Percentiles rank a stretch among this genome's conserved stretches.
Conservation (phyloP, 2,113 vertebrate genomes). For the Nycticebus coucang region DNA sequence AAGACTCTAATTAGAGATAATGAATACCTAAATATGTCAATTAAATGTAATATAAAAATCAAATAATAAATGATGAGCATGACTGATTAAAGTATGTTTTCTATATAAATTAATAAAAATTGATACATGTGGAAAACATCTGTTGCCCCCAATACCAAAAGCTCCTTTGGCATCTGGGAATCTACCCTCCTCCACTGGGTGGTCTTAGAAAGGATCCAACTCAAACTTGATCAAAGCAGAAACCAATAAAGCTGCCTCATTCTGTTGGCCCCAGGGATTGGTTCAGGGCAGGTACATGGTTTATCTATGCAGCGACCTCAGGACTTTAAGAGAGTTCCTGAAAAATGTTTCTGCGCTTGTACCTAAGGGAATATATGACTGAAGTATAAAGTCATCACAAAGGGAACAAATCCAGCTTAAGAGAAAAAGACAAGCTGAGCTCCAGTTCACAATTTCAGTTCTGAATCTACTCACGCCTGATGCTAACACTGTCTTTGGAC, state of each 20-base stretch:
- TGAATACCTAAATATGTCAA: neutral
- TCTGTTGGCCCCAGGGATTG: neutral
- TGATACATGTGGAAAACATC: neutral
- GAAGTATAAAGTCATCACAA: neutral
- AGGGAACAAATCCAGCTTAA: neutral
- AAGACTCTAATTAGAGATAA: neutral
- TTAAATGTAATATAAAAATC: neutral
- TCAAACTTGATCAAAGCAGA: neutral
- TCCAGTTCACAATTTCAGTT: neutral
- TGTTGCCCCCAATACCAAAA: neutral
- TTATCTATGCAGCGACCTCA: neutral
- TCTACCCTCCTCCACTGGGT: too few species aligned
- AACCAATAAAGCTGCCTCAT: neutral
- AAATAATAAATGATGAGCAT: neutral
- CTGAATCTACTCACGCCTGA: neutral
- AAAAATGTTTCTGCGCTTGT: neutral
- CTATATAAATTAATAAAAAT: slow-evolving; percentile 8
- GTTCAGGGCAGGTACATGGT: neutral
- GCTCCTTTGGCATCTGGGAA: neutral
- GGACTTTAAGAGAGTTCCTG: neutral
- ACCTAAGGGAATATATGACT: neutral
- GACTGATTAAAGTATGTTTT: neutral
- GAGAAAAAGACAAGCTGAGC: neutral
- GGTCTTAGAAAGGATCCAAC: neutral
- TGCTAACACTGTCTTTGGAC: neutral